These are phyloP conservation scores for Morpho helenor DNA, from an alignment of 2,888 invertebrate species.

Conservation along the genomic window DNA sequence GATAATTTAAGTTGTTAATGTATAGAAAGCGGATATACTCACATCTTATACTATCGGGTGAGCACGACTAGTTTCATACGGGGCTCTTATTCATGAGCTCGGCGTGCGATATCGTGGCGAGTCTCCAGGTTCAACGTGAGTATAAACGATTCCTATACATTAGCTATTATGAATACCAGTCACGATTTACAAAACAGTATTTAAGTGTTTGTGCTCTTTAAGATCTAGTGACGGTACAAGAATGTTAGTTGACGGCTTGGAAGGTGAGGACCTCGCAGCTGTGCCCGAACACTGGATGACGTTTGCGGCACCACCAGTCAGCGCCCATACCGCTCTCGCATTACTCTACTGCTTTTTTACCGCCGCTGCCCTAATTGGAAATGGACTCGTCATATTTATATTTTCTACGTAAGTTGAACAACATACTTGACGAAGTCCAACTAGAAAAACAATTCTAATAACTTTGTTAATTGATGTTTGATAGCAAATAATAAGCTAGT, in stretches of 20 bases:
- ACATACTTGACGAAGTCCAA: background rate
- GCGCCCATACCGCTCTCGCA: constrained; percentile 88
- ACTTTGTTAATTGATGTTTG: background rate
- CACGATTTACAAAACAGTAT: no score
- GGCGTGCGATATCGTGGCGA: no score
- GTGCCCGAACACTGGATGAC: constrained; percentile 91
- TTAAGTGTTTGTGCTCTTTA: constrained; percentile 20
- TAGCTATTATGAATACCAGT: no score
- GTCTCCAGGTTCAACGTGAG: no score
- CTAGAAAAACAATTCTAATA: background rate
- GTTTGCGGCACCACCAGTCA: constrained; percentile 89
- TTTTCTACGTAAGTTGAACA: constrained; percentile 84
- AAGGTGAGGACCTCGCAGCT: constrained; percentile 85
- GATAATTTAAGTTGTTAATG: no score
- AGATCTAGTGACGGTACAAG: constrained; percentile 52
- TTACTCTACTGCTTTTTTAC: constrained; percentile 88
- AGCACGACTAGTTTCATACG: no score
- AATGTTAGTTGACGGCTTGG: constrained; percentile 87
- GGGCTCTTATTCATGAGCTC: no score
- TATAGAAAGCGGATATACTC: no score
- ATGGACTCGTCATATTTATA: constrained; percentile 91
- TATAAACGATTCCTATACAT: no score
- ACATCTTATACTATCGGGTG: no score
- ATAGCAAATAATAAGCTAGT: no score
- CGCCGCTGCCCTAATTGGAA: constrained; percentile 85